Evolutionary conservation across 2,113 vertebrate species (phyloP).

Genomic region (Empidonax alnorum): DNA sequence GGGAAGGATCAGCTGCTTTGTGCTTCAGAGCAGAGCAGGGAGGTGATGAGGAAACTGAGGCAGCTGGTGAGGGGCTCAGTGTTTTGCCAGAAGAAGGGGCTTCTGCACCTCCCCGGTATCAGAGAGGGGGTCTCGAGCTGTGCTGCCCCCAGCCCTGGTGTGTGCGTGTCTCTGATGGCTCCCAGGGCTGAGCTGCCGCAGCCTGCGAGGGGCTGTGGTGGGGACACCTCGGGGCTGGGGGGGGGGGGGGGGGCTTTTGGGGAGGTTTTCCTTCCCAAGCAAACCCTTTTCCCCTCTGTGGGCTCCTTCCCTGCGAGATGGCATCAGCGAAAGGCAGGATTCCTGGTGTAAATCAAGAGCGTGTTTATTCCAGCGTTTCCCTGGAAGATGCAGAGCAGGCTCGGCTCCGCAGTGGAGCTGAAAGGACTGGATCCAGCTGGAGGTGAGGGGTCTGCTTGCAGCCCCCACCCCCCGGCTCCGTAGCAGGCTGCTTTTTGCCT

Average conservation of each 20-base stretch:
- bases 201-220: not conserved
- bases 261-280: not conserved
- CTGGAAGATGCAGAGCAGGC: not conserved
- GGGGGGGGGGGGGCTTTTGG: too few relatives aligned
- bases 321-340: not conserved
- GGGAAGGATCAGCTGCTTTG: not conserved
- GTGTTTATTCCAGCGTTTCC: not conserved
- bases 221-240: not conserved
- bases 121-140: rapidly evolving
- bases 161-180: not conserved
- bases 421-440: not conserved
- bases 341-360: not conserved
- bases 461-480: not conserved
- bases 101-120: rapidly evolving
- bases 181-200: not conserved
- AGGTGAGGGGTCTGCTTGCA: not conserved
- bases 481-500: not conserved
- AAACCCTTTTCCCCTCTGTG: not conserved
- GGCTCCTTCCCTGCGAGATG: not conserved
- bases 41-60: not conserved
- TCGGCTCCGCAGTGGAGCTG: not conserved
- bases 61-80: not conserved
- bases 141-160: not conserved
- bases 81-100: not conserved
- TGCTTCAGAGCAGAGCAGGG: not conserved